These are phyloP conservation scores for Galendromus occidentalis DNA, from an alignment of 1,140 invertebrate genomes.

Conservation along the genomic window DNA sequence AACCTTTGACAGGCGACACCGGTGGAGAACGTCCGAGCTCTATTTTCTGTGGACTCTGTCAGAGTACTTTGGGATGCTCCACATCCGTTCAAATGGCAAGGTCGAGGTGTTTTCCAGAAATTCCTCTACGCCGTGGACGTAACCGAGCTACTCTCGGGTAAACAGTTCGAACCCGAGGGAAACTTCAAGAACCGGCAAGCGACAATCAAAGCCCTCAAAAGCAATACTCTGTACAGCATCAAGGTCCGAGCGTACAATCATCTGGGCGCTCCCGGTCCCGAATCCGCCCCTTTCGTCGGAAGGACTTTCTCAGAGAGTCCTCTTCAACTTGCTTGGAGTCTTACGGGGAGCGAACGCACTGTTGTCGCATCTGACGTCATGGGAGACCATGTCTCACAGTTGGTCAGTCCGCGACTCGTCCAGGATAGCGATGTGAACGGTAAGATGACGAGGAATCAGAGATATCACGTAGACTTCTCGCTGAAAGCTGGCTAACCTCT, in stretches of 20 bases:
- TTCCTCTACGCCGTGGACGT: conserved; percentile 29
- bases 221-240: conserved; percentile 51
- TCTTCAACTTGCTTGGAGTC: background rate
- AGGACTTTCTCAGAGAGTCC: conserved; percentile 31
- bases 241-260: conserved; percentile 50
- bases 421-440: background rate
- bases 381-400: conserved; percentile 18
- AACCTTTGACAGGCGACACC: background rate
- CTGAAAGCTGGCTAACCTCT: conserved; percentile 17
- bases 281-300: conserved; percentile 40
- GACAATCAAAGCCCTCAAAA: conserved; percentile 42
- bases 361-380: conserved; percentile 23
- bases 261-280: conserved; percentile 47
- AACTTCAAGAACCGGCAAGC: conserved; percentile 35
- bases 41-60: background rate
- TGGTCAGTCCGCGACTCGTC: conserved; percentile 15
- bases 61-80: conserved; percentile 10
- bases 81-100: background rate
- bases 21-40: background rate
- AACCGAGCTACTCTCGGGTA: conserved; percentile 33
- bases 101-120: background rate
- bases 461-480: background rate
- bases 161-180: conserved; percentile 24
- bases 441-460: background rate
- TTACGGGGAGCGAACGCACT: conserved; percentile 27